Percentiles rank a stretch among this genome's conserved stretches.
Evolutionary conservation across 2,888 invertebrate species (phyloP).

Genomic region (Polyommatus iphigenia): DNA sequence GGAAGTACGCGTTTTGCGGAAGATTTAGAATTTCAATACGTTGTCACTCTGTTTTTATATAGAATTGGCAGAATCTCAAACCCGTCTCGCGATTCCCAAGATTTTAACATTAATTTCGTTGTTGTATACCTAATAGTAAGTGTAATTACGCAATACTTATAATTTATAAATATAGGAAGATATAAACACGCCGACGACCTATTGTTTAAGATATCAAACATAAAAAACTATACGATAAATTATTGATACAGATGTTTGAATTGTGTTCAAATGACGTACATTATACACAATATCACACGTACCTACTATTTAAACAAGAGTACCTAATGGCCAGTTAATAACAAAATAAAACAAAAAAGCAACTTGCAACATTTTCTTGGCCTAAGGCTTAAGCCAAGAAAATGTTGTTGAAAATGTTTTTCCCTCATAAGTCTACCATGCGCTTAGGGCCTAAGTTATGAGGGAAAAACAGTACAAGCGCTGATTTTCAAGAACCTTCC

Average conservation of each 20-base stretch:
- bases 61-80: slow-evolving; percentile 29
- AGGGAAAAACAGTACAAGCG: too few relatives aligned
- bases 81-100: not conserved
- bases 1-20: slow-evolving; percentile 21
- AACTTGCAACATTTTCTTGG: too few relatives aligned
- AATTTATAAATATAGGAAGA: not conserved
- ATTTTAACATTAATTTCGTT: not conserved
- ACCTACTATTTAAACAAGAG: too few relatives aligned
- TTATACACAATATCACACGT: too few relatives aligned
- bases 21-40: slow-evolving; percentile 21
- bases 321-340: too few relatives aligned
- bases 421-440: too few relatives aligned
- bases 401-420: too few relatives aligned
- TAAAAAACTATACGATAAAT: not conserved
- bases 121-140: not conserved
- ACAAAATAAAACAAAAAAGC: too few relatives aligned
- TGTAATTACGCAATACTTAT: slow-evolving; percentile 17
- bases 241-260: too few relatives aligned
- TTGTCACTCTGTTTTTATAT: slow-evolving; percentile 27
- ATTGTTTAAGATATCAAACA: not conserved
- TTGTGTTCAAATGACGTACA: too few relatives aligned
- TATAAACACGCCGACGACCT: not conserved
- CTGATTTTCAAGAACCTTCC: not conserved
- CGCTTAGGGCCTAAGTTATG: too few relatives aligned
- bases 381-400: too few relatives aligned